These are phyloP conservation scores for Pteromalus puparum DNA, from an alignment of 1,140 invertebrate species.

Conservation along the genomic window DNA sequence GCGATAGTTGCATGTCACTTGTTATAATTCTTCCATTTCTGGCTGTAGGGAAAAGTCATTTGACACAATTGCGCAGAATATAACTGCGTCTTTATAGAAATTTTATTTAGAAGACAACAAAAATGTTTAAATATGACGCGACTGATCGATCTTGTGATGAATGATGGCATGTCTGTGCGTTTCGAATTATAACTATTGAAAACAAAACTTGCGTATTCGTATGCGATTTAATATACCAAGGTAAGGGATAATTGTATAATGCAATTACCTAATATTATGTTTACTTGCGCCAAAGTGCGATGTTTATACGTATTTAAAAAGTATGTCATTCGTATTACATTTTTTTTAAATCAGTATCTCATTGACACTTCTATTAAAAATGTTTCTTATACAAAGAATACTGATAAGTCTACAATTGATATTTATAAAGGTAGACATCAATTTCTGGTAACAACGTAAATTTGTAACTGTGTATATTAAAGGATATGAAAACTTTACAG, in stretches of 20 bases:
- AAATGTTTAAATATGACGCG: constrained; percentile 17
- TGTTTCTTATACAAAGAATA: not conserved
- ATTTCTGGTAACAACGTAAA: not conserved
- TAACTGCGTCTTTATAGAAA: constrained; percentile 35
- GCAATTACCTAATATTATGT: constrained; percentile 31
- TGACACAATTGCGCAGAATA: constrained; percentile 27
- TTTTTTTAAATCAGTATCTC: constrained; percentile 12
- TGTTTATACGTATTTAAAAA: constrained; percentile 30
- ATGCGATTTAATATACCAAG: constrained; percentile 37
- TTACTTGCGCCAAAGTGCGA: constrained; percentile 33
- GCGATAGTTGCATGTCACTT: constrained; percentile 50
- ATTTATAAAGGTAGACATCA: not conserved
- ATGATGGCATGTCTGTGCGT: constrained; percentile 55
- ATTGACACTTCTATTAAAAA: constrained; percentile 13
- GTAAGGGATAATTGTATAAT: constrained; percentile 25
- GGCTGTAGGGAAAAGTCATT: constrained; percentile 37
- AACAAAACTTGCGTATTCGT: constrained; percentile 17
- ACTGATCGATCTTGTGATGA: constrained; percentile 51
- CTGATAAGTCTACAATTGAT: not conserved
- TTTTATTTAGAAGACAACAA: constrained; percentile 32
- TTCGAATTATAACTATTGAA: constrained; percentile 52
- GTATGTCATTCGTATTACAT: constrained; percentile 9
- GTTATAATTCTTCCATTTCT: constrained; percentile 52
- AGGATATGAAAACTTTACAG: not conserved
- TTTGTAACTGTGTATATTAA: constrained; percentile 10